Evolutionary conservation across 2,797 vertebrate genomes (phyloP), one percentile per base, ranked within the genome.

Genomic region (Neosilurus mollespiculum): DNA sequence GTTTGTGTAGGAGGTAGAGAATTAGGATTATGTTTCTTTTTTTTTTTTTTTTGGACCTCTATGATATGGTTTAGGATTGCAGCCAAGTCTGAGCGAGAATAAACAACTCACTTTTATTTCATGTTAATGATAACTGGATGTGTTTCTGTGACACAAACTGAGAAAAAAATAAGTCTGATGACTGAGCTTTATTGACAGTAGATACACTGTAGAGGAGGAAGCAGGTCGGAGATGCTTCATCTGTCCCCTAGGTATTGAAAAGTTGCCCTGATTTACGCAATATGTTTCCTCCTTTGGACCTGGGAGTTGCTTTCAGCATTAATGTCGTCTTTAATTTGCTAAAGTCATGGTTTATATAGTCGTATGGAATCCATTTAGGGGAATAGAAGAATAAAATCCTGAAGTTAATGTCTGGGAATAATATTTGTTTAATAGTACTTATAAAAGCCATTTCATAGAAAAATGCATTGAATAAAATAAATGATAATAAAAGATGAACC

Each of bases 151-250:
- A 56, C 61, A 70, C 59, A 81, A 61, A 65, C 72, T n/a, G n/a
- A n/a, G 24, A 70, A 80, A 73, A 79, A 83, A 87, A 85, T 78
- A 69, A 86, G 71, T 54, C 69, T 58, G 67, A 85, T 86, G 81
- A 83, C 73, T 34, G 51, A 12, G 80, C 69, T 75, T 58, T 86
- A 56, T 62, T 67, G 43, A 72, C 73, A 81, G 59, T 26, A 80
- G 78, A 78, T 43, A 67, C 72, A 61, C 64, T n/a, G 14, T 65
- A 61, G 54, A 78, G 67, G 34, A 9, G 18, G 75, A 59, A 64
- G 14, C 15, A 26, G 65, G 75, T 81, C 72, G 78, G 70, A 85
- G 67, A 75, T 53, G 56, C 49, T n/a, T 75, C 49, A 73, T 86
- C 37, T 24, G 49, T 71, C 64, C 49, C 43, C 4, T 30, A 76